Base-by-base conservation (phyloP, 2,888 invertebrate species). In the Gymnoscelis rufifasciata region DNA sequence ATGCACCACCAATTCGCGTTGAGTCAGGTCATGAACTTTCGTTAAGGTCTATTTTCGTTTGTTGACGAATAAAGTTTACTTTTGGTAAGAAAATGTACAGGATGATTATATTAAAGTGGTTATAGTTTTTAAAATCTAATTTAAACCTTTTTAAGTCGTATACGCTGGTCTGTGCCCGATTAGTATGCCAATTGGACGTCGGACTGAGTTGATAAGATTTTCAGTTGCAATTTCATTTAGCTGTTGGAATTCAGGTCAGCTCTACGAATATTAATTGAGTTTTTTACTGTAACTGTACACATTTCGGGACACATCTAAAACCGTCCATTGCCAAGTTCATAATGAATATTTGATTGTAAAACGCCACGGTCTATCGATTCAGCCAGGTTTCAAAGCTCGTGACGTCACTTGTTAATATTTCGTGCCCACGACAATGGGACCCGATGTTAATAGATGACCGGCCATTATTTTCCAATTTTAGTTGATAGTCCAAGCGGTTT, bases 331-430 rank as follows among this genome's bases (percentile, higher is more conserved):
- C 62, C 71, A 75, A 74, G 74, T 74, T 75, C 67, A 67, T 57
- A 45, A 44, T 40, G 39, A 43, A 44, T 50, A 45, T 52, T 48
- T 54, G 43, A 43, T 48, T 43, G 43, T 31, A 26, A 37, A 56
- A 57, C 53, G 58, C 58, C 60, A 51, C 54, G 55, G 41, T 51
- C 46, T 63, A 82, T 83, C 73, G 79, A 79, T 75, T 45, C 47
- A 44, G 55, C 53, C 56, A 47, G 33, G 48, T 45, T 59, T 58
- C 45, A 42, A 55, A 57, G 54, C 51, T 53, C 43, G 47, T 74
- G 79, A 78, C 82, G 80, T 83, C 79, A 76, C 41, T 15, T 28
- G 51, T 78, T 68, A 68, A 82, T 75, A 68, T 79, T 81, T 78
- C 71, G 41, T 30, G 59, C 47, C 51, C 56, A 45, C 57, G 64